A percentile compares a stretch with the other conserved stretches of the same genome.
These are phyloP conservation scores for Aricia artaxerxes DNA, from an alignment of 2,888 invertebrate species.

Conservation along the genomic window DNA sequence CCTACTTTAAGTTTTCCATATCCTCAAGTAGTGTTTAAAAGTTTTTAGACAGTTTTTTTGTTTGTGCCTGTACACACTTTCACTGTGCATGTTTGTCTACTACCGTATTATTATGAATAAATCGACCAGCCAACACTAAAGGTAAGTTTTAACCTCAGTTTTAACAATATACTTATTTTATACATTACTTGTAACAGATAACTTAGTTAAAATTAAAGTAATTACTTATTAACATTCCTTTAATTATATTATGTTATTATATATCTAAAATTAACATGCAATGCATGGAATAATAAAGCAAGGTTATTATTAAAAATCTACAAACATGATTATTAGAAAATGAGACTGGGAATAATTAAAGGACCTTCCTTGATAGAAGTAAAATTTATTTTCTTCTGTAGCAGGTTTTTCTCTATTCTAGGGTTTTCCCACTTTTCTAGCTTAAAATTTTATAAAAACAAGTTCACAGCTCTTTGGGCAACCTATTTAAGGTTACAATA, in stretches of 20 bases:
- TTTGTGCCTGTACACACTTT: constrained; percentile 13
- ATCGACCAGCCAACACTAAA: not conserved
- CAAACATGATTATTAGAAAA: too few species aligned
- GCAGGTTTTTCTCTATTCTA: too few species aligned
- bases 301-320: too few species aligned
- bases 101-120: constrained; percentile 33
- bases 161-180: not conserved
- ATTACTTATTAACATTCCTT: not conserved
- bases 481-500: not conserved
- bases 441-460: too few species aligned
- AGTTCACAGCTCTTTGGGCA: not conserved
- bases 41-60: not conserved
- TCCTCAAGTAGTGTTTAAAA: not conserved
- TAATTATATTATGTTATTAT: too few species aligned
- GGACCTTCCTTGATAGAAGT: too few species aligned
- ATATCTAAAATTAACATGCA: too few species aligned
- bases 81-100: constrained; percentile 9
- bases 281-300: too few species aligned
- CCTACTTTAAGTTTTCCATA: not conserved
- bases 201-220: not conserved
- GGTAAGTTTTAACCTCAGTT: constrained; percentile 20
- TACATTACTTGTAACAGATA: too few species aligned
- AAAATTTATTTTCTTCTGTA: too few species aligned
- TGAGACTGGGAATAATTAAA: too few species aligned
- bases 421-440: too few species aligned